Evolutionary conservation across 2,888 invertebrate species (phyloP), one percentile per base, ranked within the genome.

Genomic region (Teleogryllus oceanicus): DNA sequence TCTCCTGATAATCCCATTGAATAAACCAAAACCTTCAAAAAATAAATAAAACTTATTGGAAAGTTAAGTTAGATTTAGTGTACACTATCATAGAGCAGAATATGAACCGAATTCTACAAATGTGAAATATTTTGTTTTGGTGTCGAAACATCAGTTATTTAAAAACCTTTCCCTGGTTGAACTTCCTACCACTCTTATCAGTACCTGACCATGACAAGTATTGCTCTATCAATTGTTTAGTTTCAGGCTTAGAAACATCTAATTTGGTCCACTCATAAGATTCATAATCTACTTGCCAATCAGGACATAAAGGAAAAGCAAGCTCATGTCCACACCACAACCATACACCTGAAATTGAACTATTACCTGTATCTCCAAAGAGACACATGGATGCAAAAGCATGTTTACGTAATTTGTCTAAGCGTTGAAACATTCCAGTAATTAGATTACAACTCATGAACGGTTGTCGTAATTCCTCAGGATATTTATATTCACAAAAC

Each of bases 381-480:
- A 92, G 85, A 83, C 88, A 86, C 85, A 90, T 87, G 80, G 89
- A 89, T 74, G 87, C 90, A 85, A 91, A 91, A 12, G 90, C 89
- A 85, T 90, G 87, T 86, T 91, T 92, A 79, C 90, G 86, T 87
- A 92, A 85, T 85, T 90, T 90, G 81, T 91, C 91, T 80, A 92
- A 84, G 77, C 91, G 87, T 85, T 91, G 91, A 85, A 88, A 89
- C 86, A 84, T 84, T 89, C 91, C 91, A 80, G 87, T 85, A 82
- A 91, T 89, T n/a, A 92, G 87, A 85, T 91, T 92, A 84, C 89
- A 89, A 83, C 88, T 89, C 91, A 91, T 91, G 86, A 90, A 91
- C 78, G 87, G 85, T 82, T 87, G 85, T 74, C 86, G 86, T 51
- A 91, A 86, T 80, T 91, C 90, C 76, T 89, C 86, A 76, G 89